Base-by-base conservation (phyloP, 2,113 vertebrate genomes). In the Daphoenositta chrysoptera region DNA sequence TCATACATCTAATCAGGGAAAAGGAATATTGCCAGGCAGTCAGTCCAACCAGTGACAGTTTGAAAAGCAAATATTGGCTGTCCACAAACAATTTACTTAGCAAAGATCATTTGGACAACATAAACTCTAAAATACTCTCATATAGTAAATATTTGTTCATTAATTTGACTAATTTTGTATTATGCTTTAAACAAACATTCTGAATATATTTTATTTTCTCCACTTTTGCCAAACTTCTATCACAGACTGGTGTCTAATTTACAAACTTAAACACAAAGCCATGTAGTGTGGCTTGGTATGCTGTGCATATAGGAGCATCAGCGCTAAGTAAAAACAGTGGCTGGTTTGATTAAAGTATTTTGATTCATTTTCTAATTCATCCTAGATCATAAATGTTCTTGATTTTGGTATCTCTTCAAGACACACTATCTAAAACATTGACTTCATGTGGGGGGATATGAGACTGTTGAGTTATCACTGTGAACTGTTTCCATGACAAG, bases 21-120 rank as follows among this genome's bases (percentile, higher is more conserved):
- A 90, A 86, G 47, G 31, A 93, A 60, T 70, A 60, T 58, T 91
- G 57, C 82, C 82, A 95, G 64, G 48, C 24, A 96, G 4, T 14
- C 54, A 71, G 47, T 88, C 71, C 68, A 90, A 23, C 12, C 60
- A 77, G 23, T n/a, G 35, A 88, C 11, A 70, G 16, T 42, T 83
- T 73, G 47, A 88, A 93, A 94, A 92, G 23, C 27, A 90, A 95
- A 88, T 93, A 87, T 70, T 90, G 63, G 88, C 71, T 86, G 20
- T 92, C 44, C 47, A 70, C 57, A 87, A 53, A 88, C 31, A 77
- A 92, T 89, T 85, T 76, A 71, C 1, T 2, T 47, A 83, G 33
- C 20, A 88, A 87, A 90, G 47, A 83, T 90, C 30, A 73, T 90
- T 58, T 93, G 68, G 83, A 86, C 82, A 86, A 45, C 12, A 80